phyloP scores from a whole-genome alignment of 1,140 invertebrate genomes.

The Chelonus insularis region DNA sequence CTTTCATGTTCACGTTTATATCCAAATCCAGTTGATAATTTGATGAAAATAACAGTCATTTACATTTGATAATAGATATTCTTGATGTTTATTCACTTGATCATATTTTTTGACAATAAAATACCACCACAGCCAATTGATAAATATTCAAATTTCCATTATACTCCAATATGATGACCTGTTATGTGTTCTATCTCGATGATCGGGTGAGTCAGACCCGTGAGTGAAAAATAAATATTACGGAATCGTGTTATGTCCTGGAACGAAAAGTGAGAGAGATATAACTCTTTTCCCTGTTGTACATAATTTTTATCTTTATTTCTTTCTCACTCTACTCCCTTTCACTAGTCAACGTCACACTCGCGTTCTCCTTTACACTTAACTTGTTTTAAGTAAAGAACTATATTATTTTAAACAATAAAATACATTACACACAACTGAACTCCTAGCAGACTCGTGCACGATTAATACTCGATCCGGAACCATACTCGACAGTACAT shows the following conservation, averaged over 20 bases:
- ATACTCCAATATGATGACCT: no score
- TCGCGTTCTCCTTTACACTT: background rate
- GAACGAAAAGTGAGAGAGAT: conserved; percentile 6
- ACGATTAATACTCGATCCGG: background rate
- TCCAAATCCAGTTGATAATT: no score
- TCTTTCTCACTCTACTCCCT: background rate
- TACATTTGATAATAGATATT: no score
- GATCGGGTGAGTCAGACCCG: conserved; percentile 37
- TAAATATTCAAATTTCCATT: no score
- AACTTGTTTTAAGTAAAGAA: background rate
- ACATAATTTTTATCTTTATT: background rate
- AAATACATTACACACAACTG: no score
- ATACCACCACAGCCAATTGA: no score
- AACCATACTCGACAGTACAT: conserved; percentile 8
- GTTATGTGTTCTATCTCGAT: conserved; percentile 21
- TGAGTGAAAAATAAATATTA: conserved; percentile 50
- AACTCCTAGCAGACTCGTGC: background rate
- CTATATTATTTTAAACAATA: background rate
- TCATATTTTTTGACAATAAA: no score
- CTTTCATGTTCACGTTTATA: no score
- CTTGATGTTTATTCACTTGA: no score
- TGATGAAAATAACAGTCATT: no score
- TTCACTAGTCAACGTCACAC: conserved; percentile 6
- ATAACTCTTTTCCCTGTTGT: background rate
- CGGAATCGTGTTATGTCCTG: conserved; percentile 38